Evolutionary conservation across 2,888 invertebrate species (phyloP).

Genomic region (Mongoloraphidia duomilia): DNA sequence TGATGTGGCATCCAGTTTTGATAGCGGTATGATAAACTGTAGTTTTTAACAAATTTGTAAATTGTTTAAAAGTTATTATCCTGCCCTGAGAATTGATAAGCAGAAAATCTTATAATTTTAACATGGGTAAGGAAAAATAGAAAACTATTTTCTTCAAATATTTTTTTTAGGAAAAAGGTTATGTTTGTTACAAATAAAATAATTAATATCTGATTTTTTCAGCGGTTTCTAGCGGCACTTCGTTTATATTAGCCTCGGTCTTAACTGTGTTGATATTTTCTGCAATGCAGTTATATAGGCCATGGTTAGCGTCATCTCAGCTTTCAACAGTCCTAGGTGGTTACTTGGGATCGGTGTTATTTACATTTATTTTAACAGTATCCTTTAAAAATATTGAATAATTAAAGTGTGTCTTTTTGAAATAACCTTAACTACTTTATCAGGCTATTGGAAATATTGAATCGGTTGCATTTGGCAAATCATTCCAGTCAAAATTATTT

Average conservation of each 20-base stretch:
- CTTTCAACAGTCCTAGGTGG: slow-evolving; percentile 39
- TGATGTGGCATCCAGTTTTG: no score
- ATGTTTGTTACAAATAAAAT: no score
- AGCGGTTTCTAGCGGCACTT: slow-evolving; percentile 22
- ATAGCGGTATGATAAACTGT: no score
- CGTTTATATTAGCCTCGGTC: slow-evolving; percentile 29
- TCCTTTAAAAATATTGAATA: slow-evolving; percentile 13
- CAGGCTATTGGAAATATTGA: slow-evolving; percentile 41
- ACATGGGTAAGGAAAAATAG: no score
- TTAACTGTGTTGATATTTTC: slow-evolving; percentile 36
- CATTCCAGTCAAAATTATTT: slow-evolving; percentile 38
- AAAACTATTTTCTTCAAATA: no score
- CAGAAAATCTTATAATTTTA: no score
- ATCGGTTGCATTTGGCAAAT: slow-evolving; percentile 36
- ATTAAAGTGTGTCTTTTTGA: background rate
- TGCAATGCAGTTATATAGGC: slow-evolving; percentile 39
- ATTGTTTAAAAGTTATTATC: no score
- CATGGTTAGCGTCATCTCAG: slow-evolving; percentile 33
- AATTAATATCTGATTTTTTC: background rate
- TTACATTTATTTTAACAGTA: slow-evolving; percentile 39
- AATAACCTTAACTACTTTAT: background rate
- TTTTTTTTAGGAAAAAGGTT: no score
- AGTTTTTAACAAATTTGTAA: no score
- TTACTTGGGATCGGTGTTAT: slow-evolving; percentile 37
- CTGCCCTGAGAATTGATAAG: no score